These are phyloP conservation scores for Mamestra configurata DNA, from an alignment of 1,140 invertebrate species.

Conservation along the genomic window DNA sequence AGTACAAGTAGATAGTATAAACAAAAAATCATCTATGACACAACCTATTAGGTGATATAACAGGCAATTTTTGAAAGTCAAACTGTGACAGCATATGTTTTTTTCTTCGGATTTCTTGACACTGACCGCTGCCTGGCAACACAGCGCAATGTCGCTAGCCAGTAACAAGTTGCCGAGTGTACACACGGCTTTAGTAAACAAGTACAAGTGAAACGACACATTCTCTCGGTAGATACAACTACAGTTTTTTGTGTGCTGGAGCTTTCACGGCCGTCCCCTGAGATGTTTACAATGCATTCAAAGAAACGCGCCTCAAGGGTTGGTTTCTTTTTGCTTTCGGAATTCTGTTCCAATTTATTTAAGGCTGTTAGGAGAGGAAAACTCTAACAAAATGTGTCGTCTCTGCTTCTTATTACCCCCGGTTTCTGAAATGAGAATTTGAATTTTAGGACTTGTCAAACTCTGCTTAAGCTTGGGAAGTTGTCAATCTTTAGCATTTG, in stretches of 20 bases:
- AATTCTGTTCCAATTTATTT: not conserved
- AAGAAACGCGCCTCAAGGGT: slow-evolving; percentile 24
- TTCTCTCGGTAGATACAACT: slow-evolving; percentile 26
- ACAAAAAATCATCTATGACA: too few species aligned
- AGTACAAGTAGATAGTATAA: too few species aligned
- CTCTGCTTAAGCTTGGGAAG: too few species aligned
- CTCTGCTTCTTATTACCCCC: too few species aligned
- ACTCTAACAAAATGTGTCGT: too few species aligned
- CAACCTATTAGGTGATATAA: too few species aligned
- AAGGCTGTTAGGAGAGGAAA: not conserved
- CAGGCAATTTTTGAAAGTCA: too few species aligned
- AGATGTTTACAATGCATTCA: slow-evolving; percentile 46
- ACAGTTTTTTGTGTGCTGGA: slow-evolving; percentile 39
- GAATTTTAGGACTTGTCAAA: too few species aligned
- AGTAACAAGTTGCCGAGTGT: not conserved
- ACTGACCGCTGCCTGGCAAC: not conserved
- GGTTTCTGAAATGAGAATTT: too few species aligned
- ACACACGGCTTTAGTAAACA: not conserved
- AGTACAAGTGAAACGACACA: slow-evolving; percentile 42
- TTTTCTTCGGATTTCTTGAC: too few species aligned
- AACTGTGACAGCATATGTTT: not conserved
- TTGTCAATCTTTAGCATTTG: too few species aligned
- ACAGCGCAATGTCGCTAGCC: not conserved
- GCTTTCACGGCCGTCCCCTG: slow-evolving; percentile 34
- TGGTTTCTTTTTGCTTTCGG: not conserved